Conservation (phyloP, 2,113 vertebrate species). For the Collichthys lucidus region DNA sequence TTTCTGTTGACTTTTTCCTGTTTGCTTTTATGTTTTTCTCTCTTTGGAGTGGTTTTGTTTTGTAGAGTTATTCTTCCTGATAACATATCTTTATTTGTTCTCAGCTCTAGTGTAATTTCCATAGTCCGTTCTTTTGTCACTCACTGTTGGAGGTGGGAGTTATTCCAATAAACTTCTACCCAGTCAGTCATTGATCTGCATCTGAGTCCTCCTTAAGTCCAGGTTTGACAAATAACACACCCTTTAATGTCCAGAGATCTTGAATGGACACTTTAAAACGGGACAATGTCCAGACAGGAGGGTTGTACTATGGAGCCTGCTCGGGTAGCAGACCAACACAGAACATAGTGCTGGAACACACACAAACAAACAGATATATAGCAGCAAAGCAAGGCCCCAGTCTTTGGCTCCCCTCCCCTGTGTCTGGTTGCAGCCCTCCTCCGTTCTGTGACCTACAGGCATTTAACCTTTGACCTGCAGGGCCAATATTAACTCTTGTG, state of each 20-base stretch:
- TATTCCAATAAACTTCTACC: no score
- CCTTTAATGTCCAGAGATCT: constrained; percentile 6
- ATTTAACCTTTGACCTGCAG: constrained; percentile 81
- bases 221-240: no score
- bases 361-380: background rate
- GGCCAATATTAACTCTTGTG: constrained; percentile 83
- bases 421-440: constrained; percentile 73
- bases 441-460: constrained; percentile 77
- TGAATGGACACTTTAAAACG: background rate
- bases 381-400: constrained; percentile 41
- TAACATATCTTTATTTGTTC: no score
- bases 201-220: no score
- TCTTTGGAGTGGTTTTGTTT: no score
- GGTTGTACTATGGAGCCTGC: constrained; percentile 26
- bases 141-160: no score
- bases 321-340: constrained; percentile 54
- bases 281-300: background rate
- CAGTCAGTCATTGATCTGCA: no score
- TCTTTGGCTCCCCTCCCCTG: constrained; percentile 41
- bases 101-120: no score
- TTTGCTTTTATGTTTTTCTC: no score
- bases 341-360: constrained; percentile 27
- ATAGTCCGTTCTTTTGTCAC: no score
- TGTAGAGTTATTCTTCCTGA: no score
- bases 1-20: no score